These are phyloP conservation scores for Zelleria hepariella DNA, from an alignment of 2,888 invertebrate genomes.

Conservation along the genomic window DNA sequence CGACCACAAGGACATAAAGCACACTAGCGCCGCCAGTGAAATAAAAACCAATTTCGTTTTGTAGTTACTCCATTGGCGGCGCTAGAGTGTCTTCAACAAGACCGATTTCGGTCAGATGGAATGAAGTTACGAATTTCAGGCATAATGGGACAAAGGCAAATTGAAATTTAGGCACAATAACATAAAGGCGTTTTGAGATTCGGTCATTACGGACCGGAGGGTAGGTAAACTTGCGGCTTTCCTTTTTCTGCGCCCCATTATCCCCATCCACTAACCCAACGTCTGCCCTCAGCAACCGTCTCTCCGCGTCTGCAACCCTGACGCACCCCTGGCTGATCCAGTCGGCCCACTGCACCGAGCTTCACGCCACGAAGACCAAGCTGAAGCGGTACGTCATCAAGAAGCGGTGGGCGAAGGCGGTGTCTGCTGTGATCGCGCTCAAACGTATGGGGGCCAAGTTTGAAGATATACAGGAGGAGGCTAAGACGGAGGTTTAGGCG, in stretches of 20 bases:
- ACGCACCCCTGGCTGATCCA: conserved; percentile 85
- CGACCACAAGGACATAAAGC: too few relatives aligned
- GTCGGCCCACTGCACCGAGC: conserved; percentile 75
- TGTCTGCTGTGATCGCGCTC: conserved; percentile 88
- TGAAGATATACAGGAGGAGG: conserved; percentile 49
- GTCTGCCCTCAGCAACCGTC: conserved; percentile 78
- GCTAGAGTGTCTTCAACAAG: too few relatives aligned
- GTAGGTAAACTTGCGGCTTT: too few relatives aligned
- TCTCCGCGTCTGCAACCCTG: conserved; percentile 79
- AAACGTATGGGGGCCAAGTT: conserved; percentile 89
- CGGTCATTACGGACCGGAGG: too few relatives aligned
- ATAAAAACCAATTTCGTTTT: not conserved
- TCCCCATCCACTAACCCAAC: not conserved
- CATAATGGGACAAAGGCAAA: too few relatives aligned
- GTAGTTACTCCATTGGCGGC: too few relatives aligned
- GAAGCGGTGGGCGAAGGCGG: conserved; percentile 91
- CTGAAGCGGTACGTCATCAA: conserved; percentile 91
- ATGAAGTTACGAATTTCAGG: too few relatives aligned
- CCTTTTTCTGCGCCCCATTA: too few relatives aligned
- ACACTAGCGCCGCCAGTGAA: too few relatives aligned
- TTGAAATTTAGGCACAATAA: too few relatives aligned
- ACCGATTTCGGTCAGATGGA: too few relatives aligned
- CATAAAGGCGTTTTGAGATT: too few relatives aligned
- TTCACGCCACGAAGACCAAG: conserved; percentile 82
- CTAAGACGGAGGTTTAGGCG: conserved; percentile 12